These are phyloP conservation scores for Bedellia somnulentella DNA, from an alignment of 2,888 invertebrate genomes.

Conservation along the genomic window DNA sequence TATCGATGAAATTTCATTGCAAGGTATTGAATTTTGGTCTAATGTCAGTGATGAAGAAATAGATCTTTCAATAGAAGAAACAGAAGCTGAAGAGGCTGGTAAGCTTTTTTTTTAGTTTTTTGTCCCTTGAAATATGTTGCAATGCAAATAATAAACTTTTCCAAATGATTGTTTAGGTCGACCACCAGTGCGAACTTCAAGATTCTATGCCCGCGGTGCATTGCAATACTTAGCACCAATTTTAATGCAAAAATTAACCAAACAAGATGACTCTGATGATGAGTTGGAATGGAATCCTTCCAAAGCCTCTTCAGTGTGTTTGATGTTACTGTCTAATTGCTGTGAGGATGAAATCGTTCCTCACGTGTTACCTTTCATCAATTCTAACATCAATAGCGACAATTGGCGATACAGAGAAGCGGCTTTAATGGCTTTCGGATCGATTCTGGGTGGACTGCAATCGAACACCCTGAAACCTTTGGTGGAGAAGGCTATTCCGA, in stretches of 20 bases:
- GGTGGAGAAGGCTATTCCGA: slow-evolving; percentile 96
- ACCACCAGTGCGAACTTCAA: slow-evolving; percentile 89
- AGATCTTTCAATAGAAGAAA: slow-evolving; percentile 90
- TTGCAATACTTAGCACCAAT: slow-evolving; percentile 93
- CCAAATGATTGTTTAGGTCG: slow-evolving; percentile 62
- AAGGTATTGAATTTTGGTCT: slow-evolving; percentile 99
- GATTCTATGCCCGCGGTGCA: slow-evolving; percentile 98
- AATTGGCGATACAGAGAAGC: slow-evolving; percentile 96
- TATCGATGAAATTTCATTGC: slow-evolving; percentile 92
- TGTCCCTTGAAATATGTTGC: no score
- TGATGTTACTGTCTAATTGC: slow-evolving; percentile 96
- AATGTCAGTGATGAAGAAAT: slow-evolving; percentile 99
- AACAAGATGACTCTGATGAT: slow-evolving; percentile 96
- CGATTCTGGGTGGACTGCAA: slow-evolving; percentile 90
- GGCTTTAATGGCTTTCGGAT: slow-evolving; percentile 98
- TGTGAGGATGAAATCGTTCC: slow-evolving; percentile 97
- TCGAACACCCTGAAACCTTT: slow-evolving; percentile 84
- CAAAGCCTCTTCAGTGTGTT: slow-evolving; percentile 97
- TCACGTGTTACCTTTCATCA: slow-evolving; percentile 94
- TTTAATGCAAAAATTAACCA: slow-evolving; percentile 89
- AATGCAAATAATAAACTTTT: not conserved
- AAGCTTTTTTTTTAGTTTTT: slow-evolving; percentile 10
- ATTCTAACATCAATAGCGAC: slow-evolving; percentile 87
- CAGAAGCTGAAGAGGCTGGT: slow-evolving; percentile 88
- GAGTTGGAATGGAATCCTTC: slow-evolving; percentile 99